A percentile compares a stretch with the other conserved stretches of the same genome.
phyloP scores from a whole-genome alignment of 2,888 invertebrate species.

The Chamaedrilus cognettii region DNA sequence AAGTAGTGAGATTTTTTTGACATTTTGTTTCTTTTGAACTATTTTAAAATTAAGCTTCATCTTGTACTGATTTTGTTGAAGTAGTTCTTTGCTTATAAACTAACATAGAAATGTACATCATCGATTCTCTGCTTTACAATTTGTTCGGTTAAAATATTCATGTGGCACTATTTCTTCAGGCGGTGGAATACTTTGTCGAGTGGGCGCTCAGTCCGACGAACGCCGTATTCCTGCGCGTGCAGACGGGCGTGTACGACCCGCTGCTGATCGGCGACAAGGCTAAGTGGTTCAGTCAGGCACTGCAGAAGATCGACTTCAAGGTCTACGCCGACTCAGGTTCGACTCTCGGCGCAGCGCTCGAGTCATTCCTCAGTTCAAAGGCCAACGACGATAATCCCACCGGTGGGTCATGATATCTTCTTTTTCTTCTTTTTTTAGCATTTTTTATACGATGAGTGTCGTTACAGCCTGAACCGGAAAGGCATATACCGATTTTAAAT shows the following conservation, averaged over 20 bases:
- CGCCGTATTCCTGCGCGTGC: slow-evolving; percentile 95
- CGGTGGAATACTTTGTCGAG: slow-evolving; percentile 98
- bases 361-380: slow-evolving; percentile 43
- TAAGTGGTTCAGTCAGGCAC: slow-evolving; percentile 81
- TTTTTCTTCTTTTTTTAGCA: no score
- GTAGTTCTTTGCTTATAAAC: neutral
- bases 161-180: slow-evolving; percentile 65
- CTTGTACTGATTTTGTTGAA: neutral
- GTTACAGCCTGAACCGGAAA: no score
- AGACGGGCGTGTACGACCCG: slow-evolving; percentile 92
- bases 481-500: no score
- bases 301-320: slow-evolving; percentile 84
- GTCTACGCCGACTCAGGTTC: slow-evolving; percentile 87
- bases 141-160: no score
- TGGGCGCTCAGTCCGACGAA: slow-evolving; percentile 98
- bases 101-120: neutral
- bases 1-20: no score
- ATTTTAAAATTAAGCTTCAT: no score
- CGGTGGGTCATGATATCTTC: no score
- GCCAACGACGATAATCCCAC: slow-evolving; percentile 55
- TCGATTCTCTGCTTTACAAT: no score
- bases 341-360: slow-evolving; percentile 51
- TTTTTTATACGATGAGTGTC: no score
- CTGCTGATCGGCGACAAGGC: slow-evolving; percentile 95
- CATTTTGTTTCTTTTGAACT: no score